Conservation (phyloP, 2,888 invertebrate species). For the Morpho deidamia region DNA sequence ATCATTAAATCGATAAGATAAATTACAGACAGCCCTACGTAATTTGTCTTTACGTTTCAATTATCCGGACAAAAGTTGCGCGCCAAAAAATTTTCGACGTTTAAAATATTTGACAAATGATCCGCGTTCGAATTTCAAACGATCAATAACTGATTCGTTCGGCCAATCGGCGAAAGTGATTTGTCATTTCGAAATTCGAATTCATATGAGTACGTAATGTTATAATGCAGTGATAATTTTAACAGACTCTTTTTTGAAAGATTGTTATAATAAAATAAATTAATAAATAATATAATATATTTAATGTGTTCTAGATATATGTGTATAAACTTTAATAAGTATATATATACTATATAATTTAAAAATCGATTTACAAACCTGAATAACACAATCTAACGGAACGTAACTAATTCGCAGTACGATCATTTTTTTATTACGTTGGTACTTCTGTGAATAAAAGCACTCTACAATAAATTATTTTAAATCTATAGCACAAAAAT, state of each 20-base stretch:
- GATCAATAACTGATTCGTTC: constrained; percentile 65
- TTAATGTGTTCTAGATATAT: too few species aligned
- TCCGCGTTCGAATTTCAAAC: constrained; percentile 49
- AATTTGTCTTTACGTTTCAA: constrained; percentile 26
- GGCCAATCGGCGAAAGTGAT: constrained; percentile 54
- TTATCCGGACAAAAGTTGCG: constrained; percentile 20
- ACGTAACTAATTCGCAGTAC: too few species aligned
- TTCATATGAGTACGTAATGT: constrained; percentile 17
- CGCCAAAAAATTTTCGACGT: constrained; percentile 22
- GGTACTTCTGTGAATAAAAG: too few species aligned
- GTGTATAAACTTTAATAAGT: too few species aligned
- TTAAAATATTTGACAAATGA: constrained; percentile 66
- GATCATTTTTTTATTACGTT: too few species aligned
- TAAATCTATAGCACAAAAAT: too few species aligned
- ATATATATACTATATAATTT: too few species aligned
- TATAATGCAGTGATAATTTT: neutral
- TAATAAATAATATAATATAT: too few species aligned
- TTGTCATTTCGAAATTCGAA: constrained; percentile 53
- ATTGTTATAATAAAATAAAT: too few species aligned
- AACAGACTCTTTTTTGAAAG: neutral
- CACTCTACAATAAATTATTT: too few species aligned
- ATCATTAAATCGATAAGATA: constrained; percentile 4
- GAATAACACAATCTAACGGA: too few species aligned
- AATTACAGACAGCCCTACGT: constrained; percentile 13
- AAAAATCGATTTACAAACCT: too few species aligned